Base-by-base conservation (phyloP, 2,888 invertebrate species). In the Rhogogaster chlorosoma region DNA sequence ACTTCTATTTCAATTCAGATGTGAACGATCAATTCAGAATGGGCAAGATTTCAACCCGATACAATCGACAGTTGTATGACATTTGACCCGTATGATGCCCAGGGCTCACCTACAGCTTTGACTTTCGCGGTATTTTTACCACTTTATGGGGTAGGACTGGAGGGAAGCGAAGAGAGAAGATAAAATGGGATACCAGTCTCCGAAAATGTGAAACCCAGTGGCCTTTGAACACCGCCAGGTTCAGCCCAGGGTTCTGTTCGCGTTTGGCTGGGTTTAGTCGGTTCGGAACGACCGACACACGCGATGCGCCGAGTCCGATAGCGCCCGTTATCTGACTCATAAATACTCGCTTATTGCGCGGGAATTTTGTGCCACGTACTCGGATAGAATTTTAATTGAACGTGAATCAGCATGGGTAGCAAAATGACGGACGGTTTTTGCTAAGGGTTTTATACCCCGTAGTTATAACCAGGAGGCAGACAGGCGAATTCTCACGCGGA, bases 341-440 rank as follows among this genome's bases (percentile, higher is more conserved):
- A 86, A 80, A 87, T 86, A 86, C 85, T 83, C 84, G 86, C 87
- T 88, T 87, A 88, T 88, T 88, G 87, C 87, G 86, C 86, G 73
- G 87, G 88, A 88, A 88, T 88, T 85, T 86, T 84, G 87, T 86
- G 86, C 84, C 49, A 87, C 87, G 87, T 87, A 87, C 86, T 86
- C 86, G 84, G 85, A 86, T 86, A 87, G 88, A 88, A 88, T 88
- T 88, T 88, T 87, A 88, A 88, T 87, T 87, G 86, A 88, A 86
- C 86, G 85, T 84, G 86, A 83, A 83, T 83, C 83, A 70, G 67
- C 83, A 45, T 61, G 67, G 83, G 26, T 83, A 83, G 42, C 45
- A n/a, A 42, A 83, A 83, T 83, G 64, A 83, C 70, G 67, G 83
- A 32, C 83, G 36, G 45, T 45, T 61, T 80, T 80, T 38, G 22